These are phyloP conservation scores for Liodrosophila aerea DNA, from an alignment of 2,888 invertebrate genomes.

Conservation along the genomic window DNA sequence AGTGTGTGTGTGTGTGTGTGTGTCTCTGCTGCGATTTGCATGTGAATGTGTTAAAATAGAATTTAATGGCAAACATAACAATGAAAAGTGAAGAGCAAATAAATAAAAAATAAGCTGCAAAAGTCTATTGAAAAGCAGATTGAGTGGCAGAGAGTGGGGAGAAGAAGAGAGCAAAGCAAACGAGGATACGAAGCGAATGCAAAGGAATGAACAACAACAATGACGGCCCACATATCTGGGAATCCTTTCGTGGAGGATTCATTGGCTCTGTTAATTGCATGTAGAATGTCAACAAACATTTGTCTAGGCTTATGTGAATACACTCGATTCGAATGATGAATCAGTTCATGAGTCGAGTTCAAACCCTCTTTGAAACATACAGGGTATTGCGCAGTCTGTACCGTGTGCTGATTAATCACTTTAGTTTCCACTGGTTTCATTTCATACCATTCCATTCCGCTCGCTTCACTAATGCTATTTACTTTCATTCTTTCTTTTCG, in stretches of 20 bases:
- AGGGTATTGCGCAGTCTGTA: constrained; percentile 8
- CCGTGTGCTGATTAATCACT: background rate
- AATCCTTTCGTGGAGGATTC: constrained; percentile 8
- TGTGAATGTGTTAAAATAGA: constrained; percentile 74
- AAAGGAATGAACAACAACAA: background rate
- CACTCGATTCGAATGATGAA: background rate
- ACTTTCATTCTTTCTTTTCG: constrained; percentile 27
- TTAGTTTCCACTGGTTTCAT: background rate
- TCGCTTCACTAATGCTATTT: constrained; percentile 11
- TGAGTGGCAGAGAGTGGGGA: constrained; percentile 2
- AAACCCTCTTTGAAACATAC: background rate
- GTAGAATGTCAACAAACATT: no score
- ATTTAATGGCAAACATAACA: constrained; percentile 65
- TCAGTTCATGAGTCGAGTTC: no score
- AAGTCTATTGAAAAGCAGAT: constrained; percentile 37
- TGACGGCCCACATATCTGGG: constrained; percentile 2
- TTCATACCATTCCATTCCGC: no score
- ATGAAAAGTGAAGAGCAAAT: constrained; percentile 63
- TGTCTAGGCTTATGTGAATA: no score
- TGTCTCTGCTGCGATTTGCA: constrained; percentile 65
- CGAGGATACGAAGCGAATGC: background rate
- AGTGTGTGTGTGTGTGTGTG: constrained; percentile 13
- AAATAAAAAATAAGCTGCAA: constrained; percentile 62
- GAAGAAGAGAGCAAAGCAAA: background rate
- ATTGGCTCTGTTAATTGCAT: no score